Evolutionary conservation across 2,888 invertebrate genomes (phyloP).

Genomic region (Oscheius sp.): DNA sequence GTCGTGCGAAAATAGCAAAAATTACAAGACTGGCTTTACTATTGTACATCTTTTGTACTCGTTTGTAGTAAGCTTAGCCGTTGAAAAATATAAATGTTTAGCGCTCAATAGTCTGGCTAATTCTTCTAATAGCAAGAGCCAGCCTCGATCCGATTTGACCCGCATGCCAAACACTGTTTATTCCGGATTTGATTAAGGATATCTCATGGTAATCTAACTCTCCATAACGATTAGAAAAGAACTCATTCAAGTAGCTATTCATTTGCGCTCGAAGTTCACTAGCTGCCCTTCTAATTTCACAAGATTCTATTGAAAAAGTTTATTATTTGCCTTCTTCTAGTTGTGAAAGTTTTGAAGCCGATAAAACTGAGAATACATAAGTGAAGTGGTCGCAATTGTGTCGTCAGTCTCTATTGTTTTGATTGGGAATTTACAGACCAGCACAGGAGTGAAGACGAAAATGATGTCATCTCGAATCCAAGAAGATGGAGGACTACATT

Average conservation of each 20-base stretch:
- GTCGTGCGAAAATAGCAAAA: too few species aligned
- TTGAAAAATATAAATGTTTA: too few species aligned
- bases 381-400: slow-evolving; percentile 72
- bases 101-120: too few species aligned
- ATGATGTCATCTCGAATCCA: slow-evolving; percentile 71
- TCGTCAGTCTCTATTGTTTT: slow-evolving; percentile 74
- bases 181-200: slow-evolving; percentile 44
- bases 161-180: slow-evolving; percentile 61
- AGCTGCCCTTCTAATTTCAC: too few species aligned
- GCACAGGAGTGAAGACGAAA: slow-evolving; percentile 73
- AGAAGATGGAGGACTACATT: slow-evolving; percentile 70
- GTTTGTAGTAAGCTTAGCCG: too few species aligned
- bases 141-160: too few species aligned
- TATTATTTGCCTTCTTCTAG: too few species aligned
- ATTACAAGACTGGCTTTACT: too few species aligned
- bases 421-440: slow-evolving; percentile 72
- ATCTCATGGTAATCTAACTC: slow-evolving; percentile 45
- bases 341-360: slow-evolving; percentile 53
- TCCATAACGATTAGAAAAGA: slow-evolving; percentile 50
- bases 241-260: slow-evolving; percentile 58
- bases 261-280: slow-evolving; percentile 63
- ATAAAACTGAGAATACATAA: slow-evolving; percentile 72
- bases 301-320: too few species aligned
- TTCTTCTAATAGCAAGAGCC: too few species aligned
- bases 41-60: too few species aligned